Base-by-base conservation (phyloP, 2,113 vertebrate species). In the Campylomormyrus numenius region DNA sequence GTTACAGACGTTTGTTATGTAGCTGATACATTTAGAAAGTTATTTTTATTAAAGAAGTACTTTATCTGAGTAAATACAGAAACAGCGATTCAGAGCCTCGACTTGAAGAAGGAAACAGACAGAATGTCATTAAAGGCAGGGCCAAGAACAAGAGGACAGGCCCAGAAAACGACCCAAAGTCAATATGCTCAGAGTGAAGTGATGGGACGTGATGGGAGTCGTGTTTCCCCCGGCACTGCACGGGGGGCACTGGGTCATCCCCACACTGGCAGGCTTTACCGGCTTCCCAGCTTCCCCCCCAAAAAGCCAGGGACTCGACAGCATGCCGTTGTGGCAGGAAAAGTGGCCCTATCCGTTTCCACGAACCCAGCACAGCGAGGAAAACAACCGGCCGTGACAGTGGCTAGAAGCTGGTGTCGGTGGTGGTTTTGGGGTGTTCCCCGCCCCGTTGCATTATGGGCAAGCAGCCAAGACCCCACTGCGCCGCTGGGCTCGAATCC, bases 401-500 rank as follows among this genome's bases (percentile, higher is more conserved):
- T 7, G 31, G 13, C 35, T 39, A 77, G 35, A 77, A 42, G 35
- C 31, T 70, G 74, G 74, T 17, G 74, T 35, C 15, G 35, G 35
- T 6, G 35, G 31, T 77, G 62, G n/a, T 11, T 27, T 13, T 31
- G n/a, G n/a, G 62, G 10, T 13, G n/a, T 31, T 70, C n/a, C 9
- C 62, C 10, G 1, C 62, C 74, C 74, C 13, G 3, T 19, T 77
- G 35, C 6, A 19, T 77, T 42, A 42, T 77, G 35, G 74, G 35
- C 4, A 17, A 15, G 17, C 0, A 6, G 74, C 74, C 74, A 42
- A 77, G 35, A 77, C 35, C 35, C 35, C 17, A 35, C 74, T 19
- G 15, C 10, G 74, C 74, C 6, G 35, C 35, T 80, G 74, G 74
- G 17, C 92, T 91, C 89, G 93, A 92, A 93, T 93, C 92, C 89